These are phyloP conservation scores for Napeogenes sylphis DNA, from an alignment of 2,888 invertebrate species.

Conservation along the genomic window DNA sequence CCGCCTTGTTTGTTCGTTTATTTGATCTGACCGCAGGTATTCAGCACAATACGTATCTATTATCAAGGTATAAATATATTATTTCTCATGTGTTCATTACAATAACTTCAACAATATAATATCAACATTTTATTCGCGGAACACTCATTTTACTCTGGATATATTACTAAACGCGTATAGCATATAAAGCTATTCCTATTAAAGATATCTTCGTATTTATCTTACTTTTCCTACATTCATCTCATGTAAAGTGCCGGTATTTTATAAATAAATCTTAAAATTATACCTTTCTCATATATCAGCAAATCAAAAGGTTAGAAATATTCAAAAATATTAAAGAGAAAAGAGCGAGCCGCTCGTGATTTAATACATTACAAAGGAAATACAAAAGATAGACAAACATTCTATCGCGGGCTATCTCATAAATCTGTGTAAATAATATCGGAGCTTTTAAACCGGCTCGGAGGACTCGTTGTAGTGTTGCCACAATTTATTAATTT, in stretches of 20 bases:
- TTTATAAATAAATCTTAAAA: too few relatives aligned
- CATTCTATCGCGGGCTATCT: conserved; percentile 28
- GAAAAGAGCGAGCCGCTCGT: conserved; percentile 27
- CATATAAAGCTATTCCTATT: too few relatives aligned
- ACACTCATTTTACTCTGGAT: too few relatives aligned
- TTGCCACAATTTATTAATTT: conserved; percentile 11
- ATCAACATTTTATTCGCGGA: too few relatives aligned
- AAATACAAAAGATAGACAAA: conserved; percentile 31
- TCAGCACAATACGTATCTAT: conserved; percentile 7
- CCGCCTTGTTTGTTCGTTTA: conserved; percentile 22
- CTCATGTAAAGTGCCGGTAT: too few relatives aligned
- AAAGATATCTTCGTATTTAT: too few relatives aligned
- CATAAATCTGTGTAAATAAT: conserved; percentile 34
- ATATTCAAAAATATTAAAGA: conserved; percentile 18
- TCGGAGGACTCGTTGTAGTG: conserved; percentile 23
- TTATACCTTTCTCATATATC: too few relatives aligned
- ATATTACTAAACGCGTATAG: too few relatives aligned
- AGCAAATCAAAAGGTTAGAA: neutral
- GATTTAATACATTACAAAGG: conserved; percentile 26
- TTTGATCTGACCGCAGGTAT: conserved; percentile 26
- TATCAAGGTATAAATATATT: too few relatives aligned
- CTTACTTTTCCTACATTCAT: too few relatives aligned
- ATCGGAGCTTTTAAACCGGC: conserved; percentile 23
- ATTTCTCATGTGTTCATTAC: too few relatives aligned
- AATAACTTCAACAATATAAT: too few relatives aligned